A percentile compares a stretch with the other conserved stretches of the same genome.
Conservation (phyloP, 2,888 invertebrate genomes). For the Pristionchus exspectatus region DNA sequence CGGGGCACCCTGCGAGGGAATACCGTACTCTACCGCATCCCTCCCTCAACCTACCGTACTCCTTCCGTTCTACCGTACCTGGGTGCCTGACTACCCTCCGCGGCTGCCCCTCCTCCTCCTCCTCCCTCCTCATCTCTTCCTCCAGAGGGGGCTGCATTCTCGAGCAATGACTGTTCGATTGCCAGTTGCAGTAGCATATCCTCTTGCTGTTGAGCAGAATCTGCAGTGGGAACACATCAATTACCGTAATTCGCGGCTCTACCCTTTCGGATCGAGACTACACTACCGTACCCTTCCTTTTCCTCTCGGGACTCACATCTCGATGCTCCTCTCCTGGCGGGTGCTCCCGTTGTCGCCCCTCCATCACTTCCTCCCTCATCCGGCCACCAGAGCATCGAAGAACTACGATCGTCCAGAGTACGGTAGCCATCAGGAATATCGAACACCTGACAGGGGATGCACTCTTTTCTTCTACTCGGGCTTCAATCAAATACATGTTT, state of each 20-base stretch:
- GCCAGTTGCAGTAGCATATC: slow-evolving; percentile 71
- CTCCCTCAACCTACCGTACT: neutral
- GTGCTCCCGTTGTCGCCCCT: slow-evolving; percentile 47
- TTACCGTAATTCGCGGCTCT: no score
- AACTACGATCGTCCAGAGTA: slow-evolving; percentile 58
- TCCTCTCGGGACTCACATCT: slow-evolving; percentile 12
- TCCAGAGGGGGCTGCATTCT: neutral
- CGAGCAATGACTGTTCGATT: slow-evolving; percentile 65
- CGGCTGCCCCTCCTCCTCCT: neutral
- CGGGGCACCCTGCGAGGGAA: neutral
- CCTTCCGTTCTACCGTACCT: neutral
- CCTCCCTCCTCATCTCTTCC: slow-evolving; percentile 2
- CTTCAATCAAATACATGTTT: neutral
- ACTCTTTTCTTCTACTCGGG: neutral
- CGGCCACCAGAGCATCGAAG: slow-evolving; percentile 54
- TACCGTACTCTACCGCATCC: neutral
- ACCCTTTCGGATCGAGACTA: no score
- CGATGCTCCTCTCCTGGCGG: neutral
- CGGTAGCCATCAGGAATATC: slow-evolving; percentile 63
- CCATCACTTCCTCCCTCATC: slow-evolving; percentile 56
- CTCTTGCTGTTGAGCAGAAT: slow-evolving; percentile 62
- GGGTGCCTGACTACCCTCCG: neutral
- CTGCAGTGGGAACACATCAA: neutral
- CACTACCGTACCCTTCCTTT: neutral
- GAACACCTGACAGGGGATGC: slow-evolving; percentile 57